A percentile compares a stretch with the other conserved stretches of the same genome.
These are phyloP conservation scores for Synergus laeviventris DNA, from an alignment of 2,888 invertebrate genomes.

Conservation along the genomic window DNA sequence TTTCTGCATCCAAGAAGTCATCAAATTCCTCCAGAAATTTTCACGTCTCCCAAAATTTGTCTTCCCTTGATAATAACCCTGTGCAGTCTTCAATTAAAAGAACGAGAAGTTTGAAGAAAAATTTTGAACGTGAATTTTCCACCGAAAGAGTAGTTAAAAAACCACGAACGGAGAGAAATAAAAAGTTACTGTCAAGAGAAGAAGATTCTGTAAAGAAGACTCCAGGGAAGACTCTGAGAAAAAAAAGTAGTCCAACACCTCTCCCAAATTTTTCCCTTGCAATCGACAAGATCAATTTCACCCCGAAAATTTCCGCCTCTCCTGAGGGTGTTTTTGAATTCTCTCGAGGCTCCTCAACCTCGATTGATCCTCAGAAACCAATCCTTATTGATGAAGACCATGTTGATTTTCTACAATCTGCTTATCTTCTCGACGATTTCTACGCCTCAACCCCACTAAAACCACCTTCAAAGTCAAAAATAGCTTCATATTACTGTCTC, in stretches of 20 bases:
- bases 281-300: constrained; percentile 63
- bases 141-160: constrained; percentile 44
- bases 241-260: constrained; percentile 57
- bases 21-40: constrained; percentile 25
- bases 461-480: constrained; percentile 7
- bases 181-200: neutral
- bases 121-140: constrained; percentile 44
- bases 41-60: neutral
- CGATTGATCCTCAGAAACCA: constrained; percentile 34
- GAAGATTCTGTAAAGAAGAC: neutral
- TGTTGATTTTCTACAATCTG: constrained; percentile 47
- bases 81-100: constrained; percentile 46
- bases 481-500: constrained; percentile 53
- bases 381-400: neutral
- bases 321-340: constrained; percentile 46
- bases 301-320: constrained; percentile 51
- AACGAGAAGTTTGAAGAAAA: constrained; percentile 49
- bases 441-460: constrained; percentile 47
- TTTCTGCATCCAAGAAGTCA: neutral
- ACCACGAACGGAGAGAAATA: constrained; percentile 44
- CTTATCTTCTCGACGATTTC: constrained; percentile 54
- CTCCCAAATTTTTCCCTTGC: constrained; percentile 64
- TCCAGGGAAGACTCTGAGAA: constrained; percentile 61
- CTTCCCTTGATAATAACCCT: neutral
- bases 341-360: constrained; percentile 57